phyloP scores from a whole-genome alignment of 2,888 invertebrate genomes.

The Thecocarcelia acutangulata region DNA sequence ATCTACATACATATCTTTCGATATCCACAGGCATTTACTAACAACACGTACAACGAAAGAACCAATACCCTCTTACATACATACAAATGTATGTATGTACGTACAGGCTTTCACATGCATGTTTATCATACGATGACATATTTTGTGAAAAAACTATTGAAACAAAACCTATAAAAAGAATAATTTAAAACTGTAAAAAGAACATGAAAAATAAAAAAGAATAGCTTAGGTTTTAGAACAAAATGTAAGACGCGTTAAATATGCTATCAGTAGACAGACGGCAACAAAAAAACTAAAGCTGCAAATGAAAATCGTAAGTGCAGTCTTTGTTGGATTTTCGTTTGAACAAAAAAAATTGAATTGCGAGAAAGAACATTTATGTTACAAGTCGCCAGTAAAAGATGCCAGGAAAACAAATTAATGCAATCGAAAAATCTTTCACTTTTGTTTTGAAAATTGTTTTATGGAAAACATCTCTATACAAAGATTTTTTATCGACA shows the following conservation, averaged over 20 bases:
- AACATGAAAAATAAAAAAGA: conserved; percentile 34
- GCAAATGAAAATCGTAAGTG: conserved; percentile 24
- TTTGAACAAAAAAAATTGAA: conserved; percentile 15
- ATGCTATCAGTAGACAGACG: conserved; percentile 1
- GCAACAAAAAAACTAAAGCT: conserved; percentile 15
- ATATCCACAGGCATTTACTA: background rate
- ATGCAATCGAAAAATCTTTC: too few species aligned
- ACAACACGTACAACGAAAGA: background rate
- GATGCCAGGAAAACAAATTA: too few species aligned
- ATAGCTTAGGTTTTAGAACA: conserved; percentile 17
- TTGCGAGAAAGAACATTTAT: background rate
- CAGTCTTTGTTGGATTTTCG: conserved; percentile 13
- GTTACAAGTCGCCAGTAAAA: too few species aligned
- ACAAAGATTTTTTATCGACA: too few species aligned
- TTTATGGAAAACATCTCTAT: too few species aligned
- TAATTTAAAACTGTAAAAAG: conserved; percentile 12
- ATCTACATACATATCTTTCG: too few species aligned
- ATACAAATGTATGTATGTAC: background rate
- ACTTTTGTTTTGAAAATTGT: too few species aligned
- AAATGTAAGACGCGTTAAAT: conserved; percentile 31
- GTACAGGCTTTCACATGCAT: background rate
- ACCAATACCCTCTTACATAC: conserved; percentile 25
- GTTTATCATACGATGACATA: conserved; percentile 60
- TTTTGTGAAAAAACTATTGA: conserved; percentile 39
- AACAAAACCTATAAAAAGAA: conserved; percentile 25